These are phyloP conservation scores for Andrena bucephala DNA, from an alignment of 2,888 invertebrate species.

Conservation along the genomic window DNA sequence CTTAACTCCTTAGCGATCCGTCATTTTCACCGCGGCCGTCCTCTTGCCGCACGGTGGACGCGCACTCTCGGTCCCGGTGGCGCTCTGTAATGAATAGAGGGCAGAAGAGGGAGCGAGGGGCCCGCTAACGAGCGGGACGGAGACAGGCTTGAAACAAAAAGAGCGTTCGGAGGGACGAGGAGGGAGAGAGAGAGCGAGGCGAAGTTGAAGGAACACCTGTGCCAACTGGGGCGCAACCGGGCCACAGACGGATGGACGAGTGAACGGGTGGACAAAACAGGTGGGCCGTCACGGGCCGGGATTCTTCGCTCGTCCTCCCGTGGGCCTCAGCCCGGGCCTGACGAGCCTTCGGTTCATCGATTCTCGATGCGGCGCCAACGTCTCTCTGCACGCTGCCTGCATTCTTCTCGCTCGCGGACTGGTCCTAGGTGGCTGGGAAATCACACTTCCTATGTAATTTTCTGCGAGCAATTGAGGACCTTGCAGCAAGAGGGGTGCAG, in stretches of 20 bases:
- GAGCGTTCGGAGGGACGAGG: slow-evolving; percentile 29
- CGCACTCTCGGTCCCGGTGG: slow-evolving; percentile 65
- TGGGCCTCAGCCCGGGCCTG: slow-evolving; percentile 50
- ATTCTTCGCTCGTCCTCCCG: slow-evolving; percentile 73
- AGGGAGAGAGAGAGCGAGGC: slow-evolving; percentile 45
- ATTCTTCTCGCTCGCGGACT: background rate
- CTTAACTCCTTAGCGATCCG: slow-evolving; percentile 57
- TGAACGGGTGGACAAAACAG: slow-evolving; percentile 84
- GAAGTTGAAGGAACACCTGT: slow-evolving; percentile 82
- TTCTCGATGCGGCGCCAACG: slow-evolving; percentile 62
- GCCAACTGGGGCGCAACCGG: slow-evolving; percentile 84
- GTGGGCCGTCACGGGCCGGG: slow-evolving; percentile 78
- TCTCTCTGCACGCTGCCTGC: background rate
- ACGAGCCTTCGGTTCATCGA: slow-evolving; percentile 61
- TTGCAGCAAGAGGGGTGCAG: too few species aligned
- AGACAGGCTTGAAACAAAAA: slow-evolving; percentile 42
- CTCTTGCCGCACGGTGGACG: slow-evolving; percentile 15
- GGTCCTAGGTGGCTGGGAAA: background rate
- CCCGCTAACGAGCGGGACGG: slow-evolving; percentile 19
- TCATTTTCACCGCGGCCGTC: slow-evolving; percentile 58
- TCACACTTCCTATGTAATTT: background rate
- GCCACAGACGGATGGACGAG: slow-evolving; percentile 75
- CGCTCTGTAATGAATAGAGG: slow-evolving; percentile 62
- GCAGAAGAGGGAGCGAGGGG: slow-evolving; percentile 24
- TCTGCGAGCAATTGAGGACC: background rate